Evolutionary conservation across 2,797 vertebrate genomes (phyloP), one percentile per base, ranked within the genome.

Genomic region (Poecilia picta): DNA sequence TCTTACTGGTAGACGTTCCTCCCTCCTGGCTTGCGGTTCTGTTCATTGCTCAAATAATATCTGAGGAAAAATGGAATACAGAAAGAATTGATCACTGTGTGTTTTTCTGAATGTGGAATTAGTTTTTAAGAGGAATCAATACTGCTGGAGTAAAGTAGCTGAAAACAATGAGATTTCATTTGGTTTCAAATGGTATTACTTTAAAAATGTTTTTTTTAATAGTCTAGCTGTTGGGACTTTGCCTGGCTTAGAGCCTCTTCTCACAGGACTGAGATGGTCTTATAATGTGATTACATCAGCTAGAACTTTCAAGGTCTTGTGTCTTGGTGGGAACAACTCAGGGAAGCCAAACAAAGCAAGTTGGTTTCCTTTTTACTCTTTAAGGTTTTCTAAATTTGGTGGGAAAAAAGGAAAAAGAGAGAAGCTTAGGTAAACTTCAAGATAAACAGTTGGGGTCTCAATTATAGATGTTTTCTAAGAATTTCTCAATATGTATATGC

Each of bases 1-100:
- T 10, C 90, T 95, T 95, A 98, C 98, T 95, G 97, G 94, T 99
- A 99, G 78, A 99, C 95, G 13, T 99, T 97, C 92, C 98, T 97
- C 92, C 96, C 96, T 88, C 98, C 98, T 46, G 98, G 98, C 66
- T 46, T 94, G 49, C 2, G 81, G 15, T 79, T 75, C 0, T 96
- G 51, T 93, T 98, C 83, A 76, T 99, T 99, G 90, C 97, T 98
- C 71, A 97, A 95, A 89, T 95, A 99, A 89, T 97, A 99, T 82
- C 98, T 99, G 93, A 62, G 81, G 76, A 83, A 33, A 77, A 74
- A 49, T 5, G 2, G 23, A 39, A 15, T 25, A 39, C 20, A 18
- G 43, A n/a, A 72, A n/a, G 25, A 79, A 39, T 36, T 25, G 3
- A 51, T 73, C 28, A 33, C 6, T 20, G 46, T 25, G 2, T 41